A percentile compares a stretch with the other conserved stretches of the same genome.
phyloP scores from a whole-genome alignment of 2,113 vertebrate species.

The Boulengeromyrus knoepffleri region DNA sequence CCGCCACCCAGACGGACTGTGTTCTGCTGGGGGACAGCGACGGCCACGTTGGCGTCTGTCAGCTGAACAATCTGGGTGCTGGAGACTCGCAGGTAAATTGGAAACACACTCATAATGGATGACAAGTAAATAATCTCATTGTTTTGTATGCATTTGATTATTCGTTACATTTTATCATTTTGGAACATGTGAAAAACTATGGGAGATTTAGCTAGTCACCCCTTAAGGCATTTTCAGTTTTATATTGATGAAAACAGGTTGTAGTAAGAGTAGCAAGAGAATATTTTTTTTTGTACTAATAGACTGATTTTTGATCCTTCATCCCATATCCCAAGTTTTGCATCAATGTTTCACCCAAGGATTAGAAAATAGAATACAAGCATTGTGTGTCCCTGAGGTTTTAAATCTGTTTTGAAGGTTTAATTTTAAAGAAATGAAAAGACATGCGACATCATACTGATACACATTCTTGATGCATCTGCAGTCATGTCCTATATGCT shows the following conservation, averaged over 20 bases:
- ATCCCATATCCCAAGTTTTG: not conserved
- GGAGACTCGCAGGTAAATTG: conserved; percentile 52
- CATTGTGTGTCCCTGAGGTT: not conserved
- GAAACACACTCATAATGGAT: not conserved
- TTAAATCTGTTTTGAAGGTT: not conserved
- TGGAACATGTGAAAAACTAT: not conserved
- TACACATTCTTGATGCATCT: not conserved
- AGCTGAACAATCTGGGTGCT: conserved; percentile 56
- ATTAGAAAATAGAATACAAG: not conserved
- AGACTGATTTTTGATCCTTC: not conserved
- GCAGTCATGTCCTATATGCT: not conserved
- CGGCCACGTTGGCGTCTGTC: conserved; percentile 69
- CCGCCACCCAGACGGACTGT: conserved; percentile 63
- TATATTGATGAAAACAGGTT: not conserved
- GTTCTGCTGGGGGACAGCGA: conserved; percentile 73
- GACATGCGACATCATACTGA: not conserved
- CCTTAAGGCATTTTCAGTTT: not conserved
- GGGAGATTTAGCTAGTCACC: not conserved
- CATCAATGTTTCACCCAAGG: not conserved
- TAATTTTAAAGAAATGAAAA: not conserved
- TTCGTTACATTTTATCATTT: not conserved
- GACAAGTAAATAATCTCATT: not conserved
- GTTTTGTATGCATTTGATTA: not conserved
- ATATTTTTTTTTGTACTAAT: not conserved
- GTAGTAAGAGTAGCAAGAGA: not conserved